Conservation (phyloP, 2,797 vertebrate species). For the Limnodromus scolopaceus region DNA sequence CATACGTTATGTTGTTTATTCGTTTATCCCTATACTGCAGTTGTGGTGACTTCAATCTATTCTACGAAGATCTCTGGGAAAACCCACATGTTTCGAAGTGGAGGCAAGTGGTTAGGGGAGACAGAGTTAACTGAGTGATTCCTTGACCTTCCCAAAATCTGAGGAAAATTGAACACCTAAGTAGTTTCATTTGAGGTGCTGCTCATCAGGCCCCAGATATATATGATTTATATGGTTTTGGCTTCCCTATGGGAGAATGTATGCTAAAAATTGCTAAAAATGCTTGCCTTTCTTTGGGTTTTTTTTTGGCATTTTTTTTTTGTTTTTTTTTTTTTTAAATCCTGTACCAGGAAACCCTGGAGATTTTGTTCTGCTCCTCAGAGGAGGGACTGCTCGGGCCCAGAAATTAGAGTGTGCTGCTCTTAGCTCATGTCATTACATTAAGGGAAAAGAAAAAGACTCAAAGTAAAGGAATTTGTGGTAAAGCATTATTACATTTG, state of each 20-base stretch:
- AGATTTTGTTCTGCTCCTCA: background rate
- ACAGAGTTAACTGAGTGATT: background rate
- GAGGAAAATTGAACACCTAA: background rate
- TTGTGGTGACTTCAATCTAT: background rate
- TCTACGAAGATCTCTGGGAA: background rate
- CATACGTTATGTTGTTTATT: background rate
- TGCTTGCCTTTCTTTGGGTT: background rate
- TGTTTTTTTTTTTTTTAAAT: background rate
- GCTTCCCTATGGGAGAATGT: background rate
- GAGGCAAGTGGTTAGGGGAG: background rate
- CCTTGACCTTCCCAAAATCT: background rate
- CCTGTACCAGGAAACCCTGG: background rate
- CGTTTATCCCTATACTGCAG: background rate
- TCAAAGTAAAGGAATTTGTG: background rate
- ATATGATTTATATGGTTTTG: background rate
- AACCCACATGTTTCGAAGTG: accelerated
- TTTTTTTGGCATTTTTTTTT: background rate
- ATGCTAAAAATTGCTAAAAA: background rate
- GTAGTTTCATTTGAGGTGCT: background rate
- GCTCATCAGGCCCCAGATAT: background rate
- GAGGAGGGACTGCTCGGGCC: background rate
- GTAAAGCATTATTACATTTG: background rate
- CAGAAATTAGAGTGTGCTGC: background rate
- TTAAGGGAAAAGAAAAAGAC: background rate
- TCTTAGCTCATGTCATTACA: background rate